These are phyloP conservation scores for Pyrgilauda ruficollis DNA, from an alignment of 2,113 vertebrate genomes.

Conservation along the genomic window DNA sequence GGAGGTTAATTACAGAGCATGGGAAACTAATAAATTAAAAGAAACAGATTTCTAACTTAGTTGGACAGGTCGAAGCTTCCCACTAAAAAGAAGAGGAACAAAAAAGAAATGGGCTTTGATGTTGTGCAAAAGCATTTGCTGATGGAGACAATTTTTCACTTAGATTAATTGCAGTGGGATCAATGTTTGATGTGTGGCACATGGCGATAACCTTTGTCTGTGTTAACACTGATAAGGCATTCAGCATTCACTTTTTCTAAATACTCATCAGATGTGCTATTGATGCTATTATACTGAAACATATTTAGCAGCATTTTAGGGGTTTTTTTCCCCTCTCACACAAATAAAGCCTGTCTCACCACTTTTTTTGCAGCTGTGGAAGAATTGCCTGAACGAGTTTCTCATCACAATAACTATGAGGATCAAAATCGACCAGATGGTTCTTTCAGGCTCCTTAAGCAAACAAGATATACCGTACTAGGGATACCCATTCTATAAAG, in stretches of 20 bases:
- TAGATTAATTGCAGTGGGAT: constrained; percentile 40
- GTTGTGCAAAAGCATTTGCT: constrained; percentile 42
- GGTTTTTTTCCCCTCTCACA: background rate
- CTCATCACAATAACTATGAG: constrained; percentile 22
- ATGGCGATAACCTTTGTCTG: constrained; percentile 41
- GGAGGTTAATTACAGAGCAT: background rate
- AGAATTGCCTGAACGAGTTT: constrained; percentile 50
- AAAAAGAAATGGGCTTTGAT: background rate
- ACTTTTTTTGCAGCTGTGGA: constrained; percentile 49
- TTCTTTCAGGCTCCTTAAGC: constrained; percentile 24
- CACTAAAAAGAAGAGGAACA: background rate
- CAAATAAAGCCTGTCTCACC: constrained; percentile 42
- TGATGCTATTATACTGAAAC: constrained; percentile 35
- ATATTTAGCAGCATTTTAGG: constrained; percentile 21
- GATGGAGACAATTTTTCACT: constrained; percentile 37
- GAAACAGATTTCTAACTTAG: background rate
- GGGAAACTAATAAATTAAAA: background rate
- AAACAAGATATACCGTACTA: background rate
- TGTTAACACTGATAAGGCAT: constrained; percentile 42
- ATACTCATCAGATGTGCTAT: constrained; percentile 45
- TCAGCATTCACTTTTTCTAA: constrained; percentile 31
- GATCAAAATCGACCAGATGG: constrained; percentile 15
- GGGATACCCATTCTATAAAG: background rate
- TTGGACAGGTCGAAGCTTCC: background rate
- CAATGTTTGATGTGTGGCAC: constrained; percentile 15